These are phyloP conservation scores for Adoxophyes honmai DNA, from an alignment of 1,140 invertebrate species.

Conservation along the genomic window DNA sequence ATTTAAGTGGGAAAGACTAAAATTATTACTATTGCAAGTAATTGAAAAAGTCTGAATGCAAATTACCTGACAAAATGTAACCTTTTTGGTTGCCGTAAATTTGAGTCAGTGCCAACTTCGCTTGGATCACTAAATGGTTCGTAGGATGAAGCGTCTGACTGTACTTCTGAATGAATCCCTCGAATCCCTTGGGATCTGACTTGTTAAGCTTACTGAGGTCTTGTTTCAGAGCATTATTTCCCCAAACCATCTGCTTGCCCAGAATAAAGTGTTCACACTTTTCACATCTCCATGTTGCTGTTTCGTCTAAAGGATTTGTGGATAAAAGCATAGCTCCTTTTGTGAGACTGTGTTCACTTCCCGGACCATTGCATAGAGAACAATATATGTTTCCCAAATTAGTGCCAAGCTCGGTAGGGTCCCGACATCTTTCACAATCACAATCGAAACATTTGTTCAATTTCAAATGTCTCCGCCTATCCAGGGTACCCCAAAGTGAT, in stretches of 20 bases:
- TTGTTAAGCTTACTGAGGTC: slow-evolving; percentile 79
- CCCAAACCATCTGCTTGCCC: slow-evolving; percentile 78
- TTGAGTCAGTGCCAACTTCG: slow-evolving; percentile 82
- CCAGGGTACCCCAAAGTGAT: slow-evolving; percentile 81
- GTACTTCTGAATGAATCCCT: slow-evolving; percentile 81
- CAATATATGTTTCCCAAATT: slow-evolving; percentile 81
- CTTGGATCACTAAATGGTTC: slow-evolving; percentile 81
- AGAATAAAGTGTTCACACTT: slow-evolving; percentile 77
- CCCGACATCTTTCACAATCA: slow-evolving; percentile 79
- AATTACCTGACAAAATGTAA: slow-evolving; percentile 75
- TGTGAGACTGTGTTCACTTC: slow-evolving; percentile 33
- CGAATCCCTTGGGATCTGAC: slow-evolving; percentile 74
- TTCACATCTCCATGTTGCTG: slow-evolving; percentile 80
- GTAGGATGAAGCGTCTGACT: slow-evolving; percentile 79
- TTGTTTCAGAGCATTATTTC: slow-evolving; percentile 79
- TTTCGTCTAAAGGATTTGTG: slow-evolving; percentile 78
- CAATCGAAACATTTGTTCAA: slow-evolving; percentile 83
- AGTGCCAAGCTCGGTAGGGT: slow-evolving; percentile 81
- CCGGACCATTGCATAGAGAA: slow-evolving; percentile 76
- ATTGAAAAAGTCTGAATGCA: slow-evolving; percentile 14
- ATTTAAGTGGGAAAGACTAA: too few relatives aligned
- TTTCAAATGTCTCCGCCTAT: slow-evolving; percentile 79
- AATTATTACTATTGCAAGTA: too few relatives aligned
- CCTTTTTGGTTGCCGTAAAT: slow-evolving; percentile 80
- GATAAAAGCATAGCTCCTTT: slow-evolving; percentile 75